phyloP scores from a whole-genome alignment of 1,140 invertebrate species.

The Linepithema humile region DNA sequence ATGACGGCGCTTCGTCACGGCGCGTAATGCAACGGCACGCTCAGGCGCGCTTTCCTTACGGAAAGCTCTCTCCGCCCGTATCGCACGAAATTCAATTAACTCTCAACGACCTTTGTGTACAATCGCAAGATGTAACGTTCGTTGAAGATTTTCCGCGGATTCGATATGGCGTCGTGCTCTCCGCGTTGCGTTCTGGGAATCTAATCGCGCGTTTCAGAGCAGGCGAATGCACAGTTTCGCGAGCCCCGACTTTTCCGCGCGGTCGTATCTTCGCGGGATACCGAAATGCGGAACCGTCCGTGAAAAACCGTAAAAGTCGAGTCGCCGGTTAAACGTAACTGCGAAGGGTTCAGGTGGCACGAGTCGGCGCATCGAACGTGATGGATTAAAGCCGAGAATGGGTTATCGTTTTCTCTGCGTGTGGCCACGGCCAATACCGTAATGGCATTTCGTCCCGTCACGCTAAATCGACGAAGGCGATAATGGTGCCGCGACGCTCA shows the following conservation, averaged over 20 bases:
- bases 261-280: neutral
- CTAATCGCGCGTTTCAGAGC: neutral
- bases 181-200: neutral
- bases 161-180: constrained; percentile 8
- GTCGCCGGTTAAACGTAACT: neutral
- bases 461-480: constrained; percentile 46
- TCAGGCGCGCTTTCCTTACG: neutral
- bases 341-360: neutral
- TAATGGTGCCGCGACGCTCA: constrained; percentile 28
- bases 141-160: constrained; percentile 7
- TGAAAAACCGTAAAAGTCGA: neutral
- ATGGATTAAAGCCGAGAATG: constrained; percentile 24
- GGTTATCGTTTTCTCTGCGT: constrained; percentile 26
- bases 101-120: constrained; percentile 7
- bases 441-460: constrained; percentile 29
- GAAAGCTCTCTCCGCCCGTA: neutral
- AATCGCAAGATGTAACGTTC: neutral
- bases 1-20: constrained; percentile 15
- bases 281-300: neutral
- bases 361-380: constrained; percentile 3
- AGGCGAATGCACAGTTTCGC: neutral
- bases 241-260: neutral
- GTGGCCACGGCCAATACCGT: constrained; percentile 4
- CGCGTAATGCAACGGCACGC: neutral
- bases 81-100: constrained; percentile 57